phyloP scores from a whole-genome alignment of 2,113 vertebrate genomes.

The Anguilla rostrata region DNA sequence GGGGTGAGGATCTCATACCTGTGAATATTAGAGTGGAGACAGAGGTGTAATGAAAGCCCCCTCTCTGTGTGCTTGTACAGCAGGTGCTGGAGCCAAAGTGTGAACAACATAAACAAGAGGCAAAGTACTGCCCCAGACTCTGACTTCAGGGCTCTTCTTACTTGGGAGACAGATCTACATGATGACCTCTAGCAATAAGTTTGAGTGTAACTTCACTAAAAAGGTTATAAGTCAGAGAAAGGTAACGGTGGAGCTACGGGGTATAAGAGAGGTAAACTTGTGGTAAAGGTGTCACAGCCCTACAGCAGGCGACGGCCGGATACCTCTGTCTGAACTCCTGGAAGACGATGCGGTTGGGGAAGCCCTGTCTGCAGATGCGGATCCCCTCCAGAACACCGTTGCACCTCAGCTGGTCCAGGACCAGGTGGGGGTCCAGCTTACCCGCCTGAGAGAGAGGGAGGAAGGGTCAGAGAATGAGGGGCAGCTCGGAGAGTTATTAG shows the following conservation, averaged over 20 bases:
- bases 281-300: background rate
- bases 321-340: constrained; percentile 99
- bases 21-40: constrained; percentile 31
- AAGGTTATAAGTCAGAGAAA: no score
- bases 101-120: background rate
- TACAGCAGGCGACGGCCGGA: background rate
- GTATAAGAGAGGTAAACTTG: no score
- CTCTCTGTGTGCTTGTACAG: background rate
- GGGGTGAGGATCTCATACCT: constrained; percentile 98
- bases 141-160: background rate
- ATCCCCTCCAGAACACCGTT: constrained; percentile 96
- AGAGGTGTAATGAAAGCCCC: constrained; percentile 7
- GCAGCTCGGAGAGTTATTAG: background rate
- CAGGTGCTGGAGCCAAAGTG: background rate
- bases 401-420: constrained; percentile 93
- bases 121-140: background rate
- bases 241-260: no score
- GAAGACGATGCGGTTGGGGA: constrained; percentile 97
- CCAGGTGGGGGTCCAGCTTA: constrained; percentile 92
- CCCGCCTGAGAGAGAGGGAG: constrained; percentile 75
- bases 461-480: background rate
- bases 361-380: constrained; percentile 94
- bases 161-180: no score
- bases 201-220: background rate
- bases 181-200: no score